Evolutionary conservation across 2,113 vertebrate genomes (phyloP).

Genomic region (Marmota flaviventris): DNA sequence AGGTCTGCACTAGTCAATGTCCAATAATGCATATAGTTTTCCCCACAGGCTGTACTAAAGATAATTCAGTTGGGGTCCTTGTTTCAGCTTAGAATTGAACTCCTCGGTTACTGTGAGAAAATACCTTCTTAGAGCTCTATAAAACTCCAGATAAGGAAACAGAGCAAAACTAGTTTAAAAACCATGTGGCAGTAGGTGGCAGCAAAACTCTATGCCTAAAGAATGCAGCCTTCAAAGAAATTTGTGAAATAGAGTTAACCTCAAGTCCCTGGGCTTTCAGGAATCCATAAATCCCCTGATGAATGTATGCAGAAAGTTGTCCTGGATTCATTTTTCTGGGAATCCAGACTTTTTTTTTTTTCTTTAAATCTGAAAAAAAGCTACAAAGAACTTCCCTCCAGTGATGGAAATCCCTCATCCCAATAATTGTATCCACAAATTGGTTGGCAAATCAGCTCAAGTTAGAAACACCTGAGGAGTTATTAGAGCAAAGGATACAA

Average conservation of each 20-base stretch:
- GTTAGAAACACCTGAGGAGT: conserved; percentile 16
- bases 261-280: not conserved
- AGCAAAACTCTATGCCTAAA: conserved; percentile 42
- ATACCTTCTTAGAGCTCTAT: not conserved
- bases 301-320: not conserved
- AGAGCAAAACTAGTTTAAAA: not conserved
- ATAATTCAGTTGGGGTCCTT: not conserved
- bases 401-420: not conserved
- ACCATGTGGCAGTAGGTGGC: conserved; percentile 18
- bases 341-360: not conserved
- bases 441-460: conserved; percentile 10
- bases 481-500: not conserved
- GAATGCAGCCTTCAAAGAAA: not conserved
- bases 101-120: not conserved
- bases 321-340: not conserved
- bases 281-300: not conserved
- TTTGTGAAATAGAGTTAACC: not conserved
- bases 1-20: not conserved
- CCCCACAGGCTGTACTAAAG: not conserved
- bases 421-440: not conserved
- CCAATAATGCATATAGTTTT: not conserved
- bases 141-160: not conserved
- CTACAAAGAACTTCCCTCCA: not conserved
- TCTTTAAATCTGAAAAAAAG: not conserved
- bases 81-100: not conserved